Evolutionary conservation across 2,113 vertebrate genomes (phyloP), one percentile per base, ranked within the genome.

Genomic region (Urocolius indicus): DNA sequence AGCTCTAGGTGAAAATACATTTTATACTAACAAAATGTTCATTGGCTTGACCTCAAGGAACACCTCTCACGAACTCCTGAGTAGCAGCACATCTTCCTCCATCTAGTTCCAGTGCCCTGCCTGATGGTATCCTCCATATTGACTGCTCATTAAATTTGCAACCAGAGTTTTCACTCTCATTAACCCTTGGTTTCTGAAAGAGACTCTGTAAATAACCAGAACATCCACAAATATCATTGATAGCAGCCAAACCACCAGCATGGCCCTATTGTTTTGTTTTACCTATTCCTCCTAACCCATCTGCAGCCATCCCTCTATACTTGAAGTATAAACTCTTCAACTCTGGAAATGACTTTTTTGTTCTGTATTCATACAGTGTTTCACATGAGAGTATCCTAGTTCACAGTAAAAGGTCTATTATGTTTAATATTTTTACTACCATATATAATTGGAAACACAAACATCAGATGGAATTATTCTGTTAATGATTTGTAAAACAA

Each of bases 31-130:
- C 14, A n/a, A 71, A 36, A 3, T 5, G 7, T 41, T 89, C 10
- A 24, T 16, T 67, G 29, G 16, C 55, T 34, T 68, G 49, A 24
- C 3, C n/a, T 30, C 0, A 0, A 15, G 18, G 46, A 16, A 49
- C 13, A 73, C 30, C 32, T 46, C 9, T 11, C 13, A 29, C 2
- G 8, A 11, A 38, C 10, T 36, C 49, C 63, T 27, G 24, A 87
- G 38, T 12, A 41, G 38, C 38, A 41, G 18, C 21, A 59, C 16
- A 32, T 16, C 7, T 74, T 15, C 38, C 26, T 69, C 30, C 43
- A 10, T 43, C 48, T 54, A 34, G 12, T 27, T 83, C 49, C 6
- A 10, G 17, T 11, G 4, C 24, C 36, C 26, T 73, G 20, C 11
- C 45, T n/a, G 48, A 32, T 32, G 43, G 45, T 59, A 17, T 3